Evolutionary conservation across 2,888 invertebrate genomes (phyloP), one percentile per base, ranked within the genome.

Genomic region (Rhamphomyia laevipes): DNA sequence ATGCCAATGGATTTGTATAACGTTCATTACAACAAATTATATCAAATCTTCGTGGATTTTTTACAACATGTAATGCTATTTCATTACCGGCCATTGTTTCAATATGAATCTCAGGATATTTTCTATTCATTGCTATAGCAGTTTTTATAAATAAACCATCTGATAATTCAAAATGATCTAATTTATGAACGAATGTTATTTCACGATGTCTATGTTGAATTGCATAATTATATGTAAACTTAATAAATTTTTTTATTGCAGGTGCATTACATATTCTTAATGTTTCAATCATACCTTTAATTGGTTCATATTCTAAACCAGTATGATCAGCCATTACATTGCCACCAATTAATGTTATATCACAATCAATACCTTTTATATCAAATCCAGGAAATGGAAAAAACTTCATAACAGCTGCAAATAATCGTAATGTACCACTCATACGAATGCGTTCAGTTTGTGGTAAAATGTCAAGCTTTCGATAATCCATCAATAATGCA

Each of bases 241-340:
- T 31, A 6, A 66, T 53, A 35, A 60, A 63, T 2, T 59, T 56
- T 4, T 50, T 33, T 2, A 56, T 53, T 1, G 30, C 13, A 0
- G 27, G 17, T 0, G 46, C 44, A 23, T 55, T 55, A 18, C 56
- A 48, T 13, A 64, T 59, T 10, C 57, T 60, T 10, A 65, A 43
- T 3, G 64, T 63, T 51, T 66, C 63, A n/a, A 64, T 62, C 5
- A 65, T 56, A 2, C 65, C 65, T n/a, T 54, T 51, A 1, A 66
- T 63, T 4, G 65, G 65, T 2, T 61, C 59, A 21, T 65, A 65
- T 48, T 65, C 66, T 46, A 65, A 37, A 21, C 65, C 64, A 4
- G 59, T 52, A 47, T 56, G 63, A 48, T 61, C 60, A 9, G 63
- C 64, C 51, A 56, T 57, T 44, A 61, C 62, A 50, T 65, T 65